Evolutionary conservation across 92 coral and sea anemone genomes (phyloP), one percentile per base, ranked within the genome.

Genomic region (Epizoanthus scotinus): DNA sequence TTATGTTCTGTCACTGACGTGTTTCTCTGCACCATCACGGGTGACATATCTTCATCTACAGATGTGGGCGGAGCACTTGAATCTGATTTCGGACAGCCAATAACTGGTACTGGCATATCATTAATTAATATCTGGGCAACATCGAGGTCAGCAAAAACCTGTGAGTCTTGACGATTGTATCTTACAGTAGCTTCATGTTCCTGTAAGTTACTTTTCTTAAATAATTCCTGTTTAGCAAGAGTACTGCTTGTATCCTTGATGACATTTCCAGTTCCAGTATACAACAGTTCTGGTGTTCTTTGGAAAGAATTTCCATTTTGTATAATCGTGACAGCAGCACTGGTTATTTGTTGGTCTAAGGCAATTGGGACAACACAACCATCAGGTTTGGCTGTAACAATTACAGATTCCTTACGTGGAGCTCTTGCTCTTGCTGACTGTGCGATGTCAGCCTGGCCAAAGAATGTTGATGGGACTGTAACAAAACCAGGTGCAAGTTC

Each of bases 91-190:
- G 70, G 20, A n/a, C 25, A 40, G 34, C 85, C 31, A 34, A 92
- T 67, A 5, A 94, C 90, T 27, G 98, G 91, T 0, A 88, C 90
- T 6, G 90, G 98, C 87, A 94, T 94, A 61, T 87, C 91, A 83
- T 91, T 85, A 10, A 93, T 80, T 22, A 95, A 87, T 68, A 95
- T 95, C 73, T 89, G 91, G 20, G 99, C 99, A 8, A 95, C 98
- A 74, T 95, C 99, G 83, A 95, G 89, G 63, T 95, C 99, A 77
- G 89, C 85, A 29, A 93, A 93, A 22, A 63, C 74, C 19, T 62
- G 67, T 1, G 78, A 50, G 29, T 34, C 65, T 31, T 70, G 50
- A 21, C 26, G 55, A 38, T 67, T 40, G 54, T 50, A 31, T 67
- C 67, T 26, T n/a, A 29, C 9, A 18, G 34, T 21, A 55, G 15